These are phyloP conservation scores for Chrysomela aeneicollis DNA, from an alignment of 2,888 invertebrate genomes.

Conservation along the genomic window DNA sequence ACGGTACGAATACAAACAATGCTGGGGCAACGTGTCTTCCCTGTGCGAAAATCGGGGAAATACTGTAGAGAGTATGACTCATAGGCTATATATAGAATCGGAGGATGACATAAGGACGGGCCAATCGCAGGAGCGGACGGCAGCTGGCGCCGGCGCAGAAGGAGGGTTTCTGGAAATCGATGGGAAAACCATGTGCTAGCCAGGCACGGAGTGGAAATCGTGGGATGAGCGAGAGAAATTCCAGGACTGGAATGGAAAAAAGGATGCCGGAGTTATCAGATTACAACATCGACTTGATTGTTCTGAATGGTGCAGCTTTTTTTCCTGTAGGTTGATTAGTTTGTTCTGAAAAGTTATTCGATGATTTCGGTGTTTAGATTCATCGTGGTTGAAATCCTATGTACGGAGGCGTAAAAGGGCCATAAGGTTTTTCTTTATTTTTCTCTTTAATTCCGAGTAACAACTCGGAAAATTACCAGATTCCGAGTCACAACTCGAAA, in stretches of 20 bases:
- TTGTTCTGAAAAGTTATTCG: too few species aligned
- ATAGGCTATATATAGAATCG: constrained; percentile 60
- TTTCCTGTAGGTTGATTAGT: too few species aligned
- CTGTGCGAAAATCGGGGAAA: constrained; percentile 53
- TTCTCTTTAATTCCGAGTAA: too few species aligned
- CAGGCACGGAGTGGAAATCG: constrained; percentile 34
- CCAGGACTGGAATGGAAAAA: constrained; percentile 16
- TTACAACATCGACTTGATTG: too few species aligned
- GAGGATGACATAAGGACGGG: constrained; percentile 54
- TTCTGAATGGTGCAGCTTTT: too few species aligned
- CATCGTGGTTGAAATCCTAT: too few species aligned
- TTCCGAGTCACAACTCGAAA: too few species aligned
- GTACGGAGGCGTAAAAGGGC: too few species aligned
- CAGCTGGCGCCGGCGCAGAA: constrained; percentile 52
- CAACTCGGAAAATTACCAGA: too few species aligned
- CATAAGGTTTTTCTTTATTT: too few species aligned
- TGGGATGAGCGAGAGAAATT: constrained; percentile 26
- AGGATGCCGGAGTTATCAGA: not conserved
- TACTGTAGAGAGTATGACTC: constrained; percentile 59
- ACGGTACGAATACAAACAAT: constrained; percentile 48
- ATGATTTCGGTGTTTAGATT: too few species aligned
- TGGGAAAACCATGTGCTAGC: constrained; percentile 43
- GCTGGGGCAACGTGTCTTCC: constrained; percentile 49
- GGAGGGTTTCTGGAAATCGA: constrained; percentile 52
- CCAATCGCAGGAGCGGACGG: constrained; percentile 50